phyloP scores from a whole-genome alignment of 2,888 invertebrate species.

The Dexiosoma caninum region DNA sequence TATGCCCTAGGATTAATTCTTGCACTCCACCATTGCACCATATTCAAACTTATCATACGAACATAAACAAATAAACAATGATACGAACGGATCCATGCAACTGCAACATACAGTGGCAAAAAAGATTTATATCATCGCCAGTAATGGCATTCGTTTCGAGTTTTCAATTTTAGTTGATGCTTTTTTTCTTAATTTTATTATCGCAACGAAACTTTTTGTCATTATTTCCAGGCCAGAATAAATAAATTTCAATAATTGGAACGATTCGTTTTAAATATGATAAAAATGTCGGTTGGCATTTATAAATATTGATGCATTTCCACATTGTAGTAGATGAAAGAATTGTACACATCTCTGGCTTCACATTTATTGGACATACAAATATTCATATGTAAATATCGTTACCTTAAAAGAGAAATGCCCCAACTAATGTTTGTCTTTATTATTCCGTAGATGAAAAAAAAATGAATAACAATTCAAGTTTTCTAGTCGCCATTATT shows the following conservation, averaged over 20 bases:
- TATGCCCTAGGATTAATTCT: constrained; percentile 50
- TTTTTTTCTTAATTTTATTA: not conserved
- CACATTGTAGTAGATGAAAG: too few relatives aligned
- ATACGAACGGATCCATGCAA: constrained; percentile 1
- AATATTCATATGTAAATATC: too few relatives aligned
- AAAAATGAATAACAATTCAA: too few relatives aligned
- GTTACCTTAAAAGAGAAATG: too few relatives aligned
- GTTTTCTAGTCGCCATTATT: too few relatives aligned
- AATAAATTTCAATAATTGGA: constrained; percentile 64
- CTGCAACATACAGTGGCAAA: constrained; percentile 60
- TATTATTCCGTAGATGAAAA: too few relatives aligned
- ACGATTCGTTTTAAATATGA: constrained; percentile 63
- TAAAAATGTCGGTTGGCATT: constrained; percentile 53
- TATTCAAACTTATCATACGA: constrained; percentile 30
- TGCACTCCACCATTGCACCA: constrained; percentile 40
- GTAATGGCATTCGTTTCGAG: constrained; percentile 57
- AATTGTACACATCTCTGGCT: too few relatives aligned
- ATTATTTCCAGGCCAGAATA: constrained; percentile 59
- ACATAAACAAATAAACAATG: not conserved
- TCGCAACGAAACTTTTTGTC: constrained; percentile 52
- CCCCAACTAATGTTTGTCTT: too few relatives aligned
- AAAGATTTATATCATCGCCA: constrained; percentile 63
- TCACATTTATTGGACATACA: too few relatives aligned
- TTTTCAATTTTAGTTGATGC: constrained; percentile 14
- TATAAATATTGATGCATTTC: constrained; percentile 59